Conservation (phyloP, 2,888 invertebrate genomes). For the Cephus pulcher region DNA sequence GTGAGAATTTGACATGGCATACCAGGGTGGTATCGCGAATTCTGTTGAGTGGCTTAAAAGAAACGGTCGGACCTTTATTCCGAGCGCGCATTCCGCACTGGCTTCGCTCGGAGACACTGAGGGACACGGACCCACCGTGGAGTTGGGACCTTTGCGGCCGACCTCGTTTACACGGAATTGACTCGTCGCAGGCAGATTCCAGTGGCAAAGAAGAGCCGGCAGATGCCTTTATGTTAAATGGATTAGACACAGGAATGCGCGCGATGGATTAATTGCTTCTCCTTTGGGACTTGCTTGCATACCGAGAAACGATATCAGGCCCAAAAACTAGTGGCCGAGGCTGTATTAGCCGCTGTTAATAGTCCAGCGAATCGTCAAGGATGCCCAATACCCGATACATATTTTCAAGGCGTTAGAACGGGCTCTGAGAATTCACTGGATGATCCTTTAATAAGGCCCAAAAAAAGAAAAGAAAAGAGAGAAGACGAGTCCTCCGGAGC, state of each 20-base stretch:
- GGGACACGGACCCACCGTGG: background rate
- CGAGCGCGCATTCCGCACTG: constrained; percentile 22
- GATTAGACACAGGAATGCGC: constrained; percentile 65
- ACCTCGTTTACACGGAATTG: constrained; percentile 54
- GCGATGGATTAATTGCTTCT: constrained; percentile 57
- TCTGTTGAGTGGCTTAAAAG: background rate
- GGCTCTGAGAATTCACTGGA: background rate
- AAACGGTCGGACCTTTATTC: constrained; percentile 13
- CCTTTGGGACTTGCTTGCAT: constrained; percentile 25
- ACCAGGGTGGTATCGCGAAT: constrained; percentile 6
- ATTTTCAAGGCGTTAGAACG: background rate
- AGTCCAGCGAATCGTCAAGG: background rate
- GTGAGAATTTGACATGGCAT: background rate
- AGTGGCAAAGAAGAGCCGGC: constrained; percentile 34
- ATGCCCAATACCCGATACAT: background rate
- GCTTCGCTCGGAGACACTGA: background rate
- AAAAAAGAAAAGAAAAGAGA: background rate
- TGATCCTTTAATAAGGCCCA: background rate
- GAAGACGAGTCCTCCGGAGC: constrained; percentile 9
- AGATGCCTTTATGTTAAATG: constrained; percentile 60
- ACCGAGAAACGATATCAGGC: constrained; percentile 25
- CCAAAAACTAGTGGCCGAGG: background rate
- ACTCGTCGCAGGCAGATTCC: constrained; percentile 57
- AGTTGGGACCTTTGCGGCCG: background rate
- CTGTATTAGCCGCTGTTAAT: background rate